phyloP scores from a whole-genome alignment of 2,888 invertebrate species.

The Idaea aversata region DNA sequence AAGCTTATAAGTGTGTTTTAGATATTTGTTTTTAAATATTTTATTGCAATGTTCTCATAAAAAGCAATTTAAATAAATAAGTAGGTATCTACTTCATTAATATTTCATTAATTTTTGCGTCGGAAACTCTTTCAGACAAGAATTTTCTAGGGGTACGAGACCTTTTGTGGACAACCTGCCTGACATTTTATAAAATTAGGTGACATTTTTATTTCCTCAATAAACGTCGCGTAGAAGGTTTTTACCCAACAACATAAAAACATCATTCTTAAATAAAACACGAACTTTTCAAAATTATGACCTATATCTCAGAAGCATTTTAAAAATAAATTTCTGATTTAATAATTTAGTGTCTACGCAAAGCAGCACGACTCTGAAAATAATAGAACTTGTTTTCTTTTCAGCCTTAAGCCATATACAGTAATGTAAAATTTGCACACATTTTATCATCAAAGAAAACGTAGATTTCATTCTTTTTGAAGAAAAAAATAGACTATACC shows the following conservation, averaged over 20 bases:
- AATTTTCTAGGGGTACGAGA: background rate
- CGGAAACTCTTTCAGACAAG: background rate
- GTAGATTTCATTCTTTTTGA: background rate
- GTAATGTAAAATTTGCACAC: background rate
- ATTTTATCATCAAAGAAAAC: background rate
- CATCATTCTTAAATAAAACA: background rate
- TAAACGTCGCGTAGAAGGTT: background rate
- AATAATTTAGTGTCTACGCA: background rate
- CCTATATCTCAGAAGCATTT: background rate
- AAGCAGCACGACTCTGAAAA: background rate
- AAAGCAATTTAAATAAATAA: background rate
- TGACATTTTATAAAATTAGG: conserved; percentile 1
- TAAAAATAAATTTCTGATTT: background rate
- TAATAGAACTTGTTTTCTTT: background rate
- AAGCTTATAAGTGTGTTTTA: background rate
- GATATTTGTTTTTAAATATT: background rate
- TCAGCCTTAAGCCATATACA: background rate
- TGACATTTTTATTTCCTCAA: background rate
- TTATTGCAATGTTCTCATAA: background rate
- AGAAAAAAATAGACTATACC: background rate
- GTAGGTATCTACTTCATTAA: background rate
- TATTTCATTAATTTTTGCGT: background rate
- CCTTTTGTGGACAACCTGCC: background rate
- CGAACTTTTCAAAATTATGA: background rate
- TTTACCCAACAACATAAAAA: background rate